Base-by-base conservation (phyloP, 2,797 vertebrate genomes). In the Eupleurogrammus muticus region DNA sequence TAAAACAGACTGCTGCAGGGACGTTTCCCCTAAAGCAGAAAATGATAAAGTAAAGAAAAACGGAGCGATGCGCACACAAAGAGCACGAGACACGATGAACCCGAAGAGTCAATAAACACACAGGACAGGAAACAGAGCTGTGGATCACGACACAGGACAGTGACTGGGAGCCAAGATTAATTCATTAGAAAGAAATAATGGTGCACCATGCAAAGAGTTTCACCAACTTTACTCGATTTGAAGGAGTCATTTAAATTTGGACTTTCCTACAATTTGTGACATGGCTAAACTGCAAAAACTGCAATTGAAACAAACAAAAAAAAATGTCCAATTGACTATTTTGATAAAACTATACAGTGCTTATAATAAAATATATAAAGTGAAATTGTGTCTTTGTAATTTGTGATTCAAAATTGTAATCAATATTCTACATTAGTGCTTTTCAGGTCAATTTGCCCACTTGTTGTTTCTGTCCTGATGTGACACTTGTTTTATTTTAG, bases 81-180 rank as follows among this genome's bases (percentile, higher is more conserved):
- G 75, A 90, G 71, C 82, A 88, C 82, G 85, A 74, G 73, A 93
- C 90, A 90, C 0, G 40, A 85, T 82, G 87, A 84, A 65, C 61
- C 66, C 55, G 58, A 83, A 78, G 44, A 38, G 55, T 77, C 67
- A 80, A 36, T 82, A 81, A 82, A 74, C 72, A 90, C 89, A 92
- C 89, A 77, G 85, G 90, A 92, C 84, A 92, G 91, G 91, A 91
- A 92, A 86, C 28, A 92, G 86, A 94, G 90, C 87, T 77, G 90
- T 92, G 93, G 92, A 92, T 89, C 83, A 78, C 92, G 88, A 94
- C 91, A 94, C 84, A 93, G 90, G 92, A 94, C 93, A 92, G 89
- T 86, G 92, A 84, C 77, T 82, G 82, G 85, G 62, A 73, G 35
- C 61, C 56, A 14, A 17, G 17, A 67, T 11, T 54, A 9, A 61